Evolutionary conservation across 2,888 invertebrate genomes (phyloP), one percentile per base, ranked within the genome.

Genomic region (Phortica okadai): DNA sequence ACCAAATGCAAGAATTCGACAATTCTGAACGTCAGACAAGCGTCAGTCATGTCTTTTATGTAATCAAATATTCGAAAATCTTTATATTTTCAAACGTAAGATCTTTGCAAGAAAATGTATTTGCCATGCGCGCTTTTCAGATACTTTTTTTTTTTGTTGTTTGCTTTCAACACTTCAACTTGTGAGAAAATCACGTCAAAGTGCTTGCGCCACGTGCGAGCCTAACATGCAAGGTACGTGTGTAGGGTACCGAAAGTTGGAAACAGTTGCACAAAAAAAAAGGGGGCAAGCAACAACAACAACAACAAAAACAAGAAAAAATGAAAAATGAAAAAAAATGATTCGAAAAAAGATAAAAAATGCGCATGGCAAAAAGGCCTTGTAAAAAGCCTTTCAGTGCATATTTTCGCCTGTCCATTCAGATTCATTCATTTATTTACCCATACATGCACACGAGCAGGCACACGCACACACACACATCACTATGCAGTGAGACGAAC

Each of bases 301-400:
- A 42, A 59, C 64, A 64, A 62, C 77, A 79, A 79, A 74, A 77
- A 81, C 64, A 76, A 73, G 74, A 78, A 67, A 75, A 59, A 73
- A 44, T 3, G 50, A 73, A 69, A 58, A 56, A 75, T 67, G 77
- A 56, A 75, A 70, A 76, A 76, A 78, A 79, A 82, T 81, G 85
- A 80, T 21, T 14, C n/a, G 14, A 16, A 56, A 56, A 14, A 56
- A 56, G 16, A 56, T 16, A 58, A 69, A 50, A n/a, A 74, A 67
- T 56, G 54, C 44, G 75, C 7, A 76, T 75, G 62, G 76, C 72
- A 76, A 77, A 78, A 78, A 85, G 82, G 86, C 81, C 85, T 80
- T 85, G 85, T 85, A 88, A 85, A 83, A 86, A 83, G 88, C 76
- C 82, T 85, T 88, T 88, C 85, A 88, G 82, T 88, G 85, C 85